Evolutionary conservation across 2,113 vertebrate species (phyloP), one percentile per base, ranked within the genome.

Genomic region (Nesoenas mayeri): DNA sequence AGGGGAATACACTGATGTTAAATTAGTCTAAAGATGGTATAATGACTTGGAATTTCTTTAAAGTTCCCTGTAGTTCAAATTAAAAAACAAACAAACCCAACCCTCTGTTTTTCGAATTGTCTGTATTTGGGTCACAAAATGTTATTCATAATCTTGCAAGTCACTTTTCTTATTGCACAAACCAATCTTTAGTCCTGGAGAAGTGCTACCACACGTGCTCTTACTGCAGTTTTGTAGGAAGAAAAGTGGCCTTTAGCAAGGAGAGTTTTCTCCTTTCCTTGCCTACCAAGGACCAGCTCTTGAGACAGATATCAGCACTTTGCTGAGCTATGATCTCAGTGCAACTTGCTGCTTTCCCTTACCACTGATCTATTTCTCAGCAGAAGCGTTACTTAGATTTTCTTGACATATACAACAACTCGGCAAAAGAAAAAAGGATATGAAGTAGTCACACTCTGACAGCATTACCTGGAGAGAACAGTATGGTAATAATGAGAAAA

Each of bases 301-400:
- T 53, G 38, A 38, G 42, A 26, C 2, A 25, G 32, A 32, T 36
- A 5, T 12, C 47, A 60, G 5, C 8, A 11, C 40, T 85, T 53
- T 56, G 34, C 36, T 5, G 4, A 15, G n/a, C 54, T 53, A 1
- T 0, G 0, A 44, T 10, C 44, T 31, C 47, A 44, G 71, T 42
- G 50, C 34, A 60, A 2, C 54, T 64, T 32, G 5, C 10, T 75
- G 53, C 21, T 1, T 15, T 82, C 47, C 11, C 8, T 44, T 26
- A 2, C 15, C 38, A 4, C 29, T 42, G 29, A 9, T 20, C 32
- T 72, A 5, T 15, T 47, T 47, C 18, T 66, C 36, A 65, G 60
- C 36, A 72, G 44, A 51, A 85, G 11, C 24, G 18, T 65, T 47
- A n/a, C 34, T 38, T 65, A 36, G 17, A 24, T 29, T n/a, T 51